Conservation (phyloP, 2,888 invertebrate species). For the Acleris holmiana region DNA sequence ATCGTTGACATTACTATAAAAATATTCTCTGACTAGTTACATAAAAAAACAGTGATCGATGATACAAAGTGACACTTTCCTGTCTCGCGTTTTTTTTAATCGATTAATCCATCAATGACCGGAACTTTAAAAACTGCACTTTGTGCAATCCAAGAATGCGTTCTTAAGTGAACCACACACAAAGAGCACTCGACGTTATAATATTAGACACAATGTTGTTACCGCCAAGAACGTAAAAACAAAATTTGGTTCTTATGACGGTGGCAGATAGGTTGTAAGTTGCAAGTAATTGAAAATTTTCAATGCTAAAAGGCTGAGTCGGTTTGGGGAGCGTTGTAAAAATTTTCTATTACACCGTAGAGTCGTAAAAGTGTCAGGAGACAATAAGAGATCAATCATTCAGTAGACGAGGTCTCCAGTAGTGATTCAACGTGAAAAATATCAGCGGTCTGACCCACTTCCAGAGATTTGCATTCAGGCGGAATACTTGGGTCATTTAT, state of each 20-base stretch:
- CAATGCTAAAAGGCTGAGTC: conserved; percentile 3
- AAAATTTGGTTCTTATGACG: conserved; percentile 8
- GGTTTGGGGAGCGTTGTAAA: conserved; percentile 56
- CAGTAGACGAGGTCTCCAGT: conserved; percentile 62
- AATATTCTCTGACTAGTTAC: not conserved
- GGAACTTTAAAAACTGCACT: conserved; percentile 69
- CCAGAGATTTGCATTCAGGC: conserved; percentile 79
- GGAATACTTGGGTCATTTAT: conserved; percentile 69
- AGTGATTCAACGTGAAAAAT: conserved; percentile 74
- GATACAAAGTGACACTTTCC: conserved; percentile 39
- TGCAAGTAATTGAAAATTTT: not conserved
- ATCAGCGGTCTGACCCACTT: conserved; percentile 76
- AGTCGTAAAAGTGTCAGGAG: conserved; percentile 73
- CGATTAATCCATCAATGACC: conserved; percentile 71
- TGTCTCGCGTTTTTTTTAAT: conserved; percentile 45
- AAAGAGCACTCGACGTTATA: conserved; percentile 47
- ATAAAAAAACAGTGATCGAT: conserved; percentile 12
- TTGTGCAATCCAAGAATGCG: conserved; percentile 46
- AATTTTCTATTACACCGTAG: conserved; percentile 65
- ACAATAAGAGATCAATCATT: conserved; percentile 80
- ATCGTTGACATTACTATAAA: conserved; percentile 8
- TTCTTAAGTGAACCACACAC: conserved; percentile 57
- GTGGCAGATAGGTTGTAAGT: not conserved
- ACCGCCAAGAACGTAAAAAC: not conserved
- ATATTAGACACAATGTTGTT: conserved; percentile 11